These are phyloP conservation scores for Danio albolineatus DNA, from an alignment of 2,797 vertebrate species.

Conservation along the genomic window DNA sequence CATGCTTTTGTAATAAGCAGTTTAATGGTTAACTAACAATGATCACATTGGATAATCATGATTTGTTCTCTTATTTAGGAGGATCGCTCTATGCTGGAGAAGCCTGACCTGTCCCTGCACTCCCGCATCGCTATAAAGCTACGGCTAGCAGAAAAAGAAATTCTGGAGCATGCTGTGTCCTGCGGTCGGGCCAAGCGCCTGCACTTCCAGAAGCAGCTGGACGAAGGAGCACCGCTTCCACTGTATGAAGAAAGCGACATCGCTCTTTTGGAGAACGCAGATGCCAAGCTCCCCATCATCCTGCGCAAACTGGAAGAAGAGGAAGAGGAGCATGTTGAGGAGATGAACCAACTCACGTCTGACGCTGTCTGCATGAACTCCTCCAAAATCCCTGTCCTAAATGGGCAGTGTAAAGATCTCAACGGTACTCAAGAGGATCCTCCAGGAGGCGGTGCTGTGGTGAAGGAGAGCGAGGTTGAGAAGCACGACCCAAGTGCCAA, in stretches of 20 bases:
- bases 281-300: constrained; percentile 89
- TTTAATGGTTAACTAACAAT: not conserved
- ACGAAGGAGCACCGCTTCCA: constrained; percentile 82
- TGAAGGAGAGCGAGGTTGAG: constrained; percentile 18
- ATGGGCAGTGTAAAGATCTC: constrained; percentile 80
- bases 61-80: constrained; percentile 75
- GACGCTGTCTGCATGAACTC: constrained; percentile 65
- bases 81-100: constrained; percentile 85
- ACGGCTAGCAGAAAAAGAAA: constrained; percentile 92
- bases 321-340: constrained; percentile 70
- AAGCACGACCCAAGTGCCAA: constrained; percentile 70
- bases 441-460: not conserved
- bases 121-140: constrained; percentile 87
- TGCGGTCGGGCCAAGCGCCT: constrained; percentile 82
- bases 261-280: constrained; percentile 86
- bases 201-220: constrained; percentile 82
- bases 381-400: constrained; percentile 68
- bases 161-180: constrained; percentile 87
- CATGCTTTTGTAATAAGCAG: not conserved
- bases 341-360: constrained; percentile 72
- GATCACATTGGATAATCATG: too few relatives aligned
- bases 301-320: constrained; percentile 86
- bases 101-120: constrained; percentile 82
- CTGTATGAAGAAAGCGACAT: constrained; percentile 88
- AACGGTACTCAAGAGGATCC: constrained; percentile 69